Evolutionary conservation across 2,888 invertebrate genomes (phyloP).

Genomic region (Erebia ligea): DNA sequence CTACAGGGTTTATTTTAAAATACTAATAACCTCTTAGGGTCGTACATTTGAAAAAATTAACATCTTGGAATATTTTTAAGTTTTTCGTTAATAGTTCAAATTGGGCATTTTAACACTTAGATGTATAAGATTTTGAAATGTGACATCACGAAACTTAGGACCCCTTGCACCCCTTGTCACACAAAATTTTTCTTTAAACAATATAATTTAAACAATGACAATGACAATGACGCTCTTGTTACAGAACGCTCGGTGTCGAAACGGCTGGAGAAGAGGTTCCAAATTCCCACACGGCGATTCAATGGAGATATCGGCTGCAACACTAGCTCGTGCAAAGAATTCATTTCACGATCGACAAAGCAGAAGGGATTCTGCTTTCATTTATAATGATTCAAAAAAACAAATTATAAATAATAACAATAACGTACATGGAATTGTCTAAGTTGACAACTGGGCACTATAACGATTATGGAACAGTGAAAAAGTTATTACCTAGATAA

Average conservation of each 20-base stretch:
- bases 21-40: no score
- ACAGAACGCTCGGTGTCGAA: conserved; percentile 65
- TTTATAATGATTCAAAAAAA: conserved; percentile 65
- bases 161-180: no score
- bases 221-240: not conserved
- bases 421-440: conserved; percentile 60
- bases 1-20: no score
- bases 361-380: conserved; percentile 60
- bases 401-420: conserved; percentile 66
- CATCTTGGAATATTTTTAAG: no score
- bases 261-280: conserved; percentile 66
- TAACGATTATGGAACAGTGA: not conserved
- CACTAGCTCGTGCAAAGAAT: conserved; percentile 66
- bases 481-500: not conserved
- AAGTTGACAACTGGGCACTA: not conserved
- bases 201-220: no score
- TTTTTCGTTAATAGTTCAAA: no score
- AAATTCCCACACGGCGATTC: conserved; percentile 75
- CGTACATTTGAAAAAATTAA: no score
- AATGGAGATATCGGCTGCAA: conserved; percentile 77
- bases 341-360: conserved; percentile 61
- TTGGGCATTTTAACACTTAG: no score
- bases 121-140: no score
- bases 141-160: no score
- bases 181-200: not conserved